These are phyloP conservation scores for Ammodytes marinus DNA, from an alignment of 2,113 vertebrate species.

Conservation along the genomic window DNA sequence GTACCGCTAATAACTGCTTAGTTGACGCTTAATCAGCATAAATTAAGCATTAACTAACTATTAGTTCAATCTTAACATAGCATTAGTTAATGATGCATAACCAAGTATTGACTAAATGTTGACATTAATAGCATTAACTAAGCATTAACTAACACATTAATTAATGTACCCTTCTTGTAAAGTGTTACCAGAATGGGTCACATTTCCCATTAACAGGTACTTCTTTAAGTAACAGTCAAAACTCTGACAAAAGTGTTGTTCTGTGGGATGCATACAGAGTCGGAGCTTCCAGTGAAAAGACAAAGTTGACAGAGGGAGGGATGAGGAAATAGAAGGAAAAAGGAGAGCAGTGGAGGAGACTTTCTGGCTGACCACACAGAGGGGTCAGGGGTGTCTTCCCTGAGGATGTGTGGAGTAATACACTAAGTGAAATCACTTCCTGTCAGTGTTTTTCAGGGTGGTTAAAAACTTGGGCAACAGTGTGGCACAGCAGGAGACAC, in stretches of 20 bases:
- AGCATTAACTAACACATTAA: too few relatives aligned
- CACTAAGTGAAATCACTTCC: constrained; percentile 78
- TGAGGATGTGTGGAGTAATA: constrained; percentile 66
- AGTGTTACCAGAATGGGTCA: constrained; percentile 12
- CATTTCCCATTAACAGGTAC: constrained; percentile 62
- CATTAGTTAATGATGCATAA: too few relatives aligned
- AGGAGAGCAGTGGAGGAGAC: constrained; percentile 16
- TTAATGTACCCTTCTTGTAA: too few relatives aligned
- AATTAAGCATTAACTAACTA: too few relatives aligned
- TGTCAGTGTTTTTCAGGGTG: constrained; percentile 64
- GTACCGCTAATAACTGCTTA: too few relatives aligned
- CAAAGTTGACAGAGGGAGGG: constrained; percentile 27
- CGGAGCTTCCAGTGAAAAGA: constrained; percentile 49
- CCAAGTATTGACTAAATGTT: too few relatives aligned
- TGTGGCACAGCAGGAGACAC: constrained; percentile 37
- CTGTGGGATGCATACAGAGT: constrained; percentile 53
- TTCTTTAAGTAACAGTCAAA: constrained; percentile 31
- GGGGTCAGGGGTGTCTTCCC: constrained; percentile 71
- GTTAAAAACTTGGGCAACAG: constrained; percentile 54
- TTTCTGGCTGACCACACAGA: constrained; percentile 59
- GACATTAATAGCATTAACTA: too few relatives aligned
- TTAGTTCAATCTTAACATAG: too few relatives aligned
- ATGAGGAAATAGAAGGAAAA: constrained; percentile 11
- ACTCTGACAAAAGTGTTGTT: constrained; percentile 49
- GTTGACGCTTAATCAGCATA: too few relatives aligned